phyloP scores from a whole-genome alignment of 2,888 invertebrate genomes.

The Stegana nigrithorax region DNA sequence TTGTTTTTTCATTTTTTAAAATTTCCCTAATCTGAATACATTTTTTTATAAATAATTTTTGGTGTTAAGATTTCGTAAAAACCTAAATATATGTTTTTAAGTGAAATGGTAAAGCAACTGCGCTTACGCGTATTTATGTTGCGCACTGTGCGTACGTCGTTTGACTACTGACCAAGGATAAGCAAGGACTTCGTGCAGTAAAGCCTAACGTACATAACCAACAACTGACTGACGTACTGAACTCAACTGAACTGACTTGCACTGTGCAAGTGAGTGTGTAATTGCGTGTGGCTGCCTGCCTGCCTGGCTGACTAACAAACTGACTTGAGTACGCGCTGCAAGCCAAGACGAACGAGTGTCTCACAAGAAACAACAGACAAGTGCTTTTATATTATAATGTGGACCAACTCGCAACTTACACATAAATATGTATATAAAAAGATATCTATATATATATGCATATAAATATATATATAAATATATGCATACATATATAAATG shows the following conservation, averaged over 20 bases:
- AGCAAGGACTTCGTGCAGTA: not conserved
- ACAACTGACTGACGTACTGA: not conserved
- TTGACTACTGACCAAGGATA: slow-evolving; percentile 25
- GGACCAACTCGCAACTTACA: too few species aligned
- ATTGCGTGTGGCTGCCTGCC: too few species aligned
- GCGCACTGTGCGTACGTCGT: slow-evolving; percentile 19
- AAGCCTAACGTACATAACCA: too few species aligned
- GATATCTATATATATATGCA: slow-evolving; percentile 9
- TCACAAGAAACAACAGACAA: slow-evolving; percentile 63
- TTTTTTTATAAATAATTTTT: not conserved
- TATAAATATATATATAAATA: not conserved
- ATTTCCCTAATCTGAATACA: slow-evolving; percentile 10
- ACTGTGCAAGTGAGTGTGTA: too few species aligned
- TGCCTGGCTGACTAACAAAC: slow-evolving; percentile 46
- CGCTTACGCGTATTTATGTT: too few species aligned
- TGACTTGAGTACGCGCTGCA: slow-evolving; percentile 27
- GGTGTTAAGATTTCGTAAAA: not conserved
- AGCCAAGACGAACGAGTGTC: slow-evolving; percentile 63
- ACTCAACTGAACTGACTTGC: too few species aligned
- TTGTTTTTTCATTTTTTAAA: slow-evolving; percentile 13
- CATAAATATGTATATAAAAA: too few species aligned
- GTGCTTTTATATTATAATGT: slow-evolving; percentile 62
- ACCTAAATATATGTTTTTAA: too few species aligned
- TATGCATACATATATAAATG: slow-evolving; percentile 5
- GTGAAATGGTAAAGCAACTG: too few species aligned